phyloP scores from a whole-genome alignment of 2,797 vertebrate species.

The Aldrovandia affinis region DNA sequence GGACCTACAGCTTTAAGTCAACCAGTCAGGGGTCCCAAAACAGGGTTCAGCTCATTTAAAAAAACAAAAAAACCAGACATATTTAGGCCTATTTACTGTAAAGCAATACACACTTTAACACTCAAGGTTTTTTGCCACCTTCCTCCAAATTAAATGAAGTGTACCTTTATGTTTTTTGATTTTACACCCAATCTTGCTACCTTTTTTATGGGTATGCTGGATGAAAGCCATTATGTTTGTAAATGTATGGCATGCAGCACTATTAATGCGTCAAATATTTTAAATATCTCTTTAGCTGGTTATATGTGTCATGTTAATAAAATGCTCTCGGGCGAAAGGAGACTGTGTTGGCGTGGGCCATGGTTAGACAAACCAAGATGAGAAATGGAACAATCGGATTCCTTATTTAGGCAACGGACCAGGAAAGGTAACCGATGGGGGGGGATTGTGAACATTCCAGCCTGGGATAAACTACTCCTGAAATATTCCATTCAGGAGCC shows the following conservation, averaged over 20 bases:
- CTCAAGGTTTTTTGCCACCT: too few relatives aligned
- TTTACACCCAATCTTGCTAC: not conserved
- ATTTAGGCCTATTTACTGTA: not conserved
- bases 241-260: not conserved
- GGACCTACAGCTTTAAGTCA: not conserved
- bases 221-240: not conserved
- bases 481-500: slow-evolving; percentile 12
- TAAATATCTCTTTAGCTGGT: not conserved
- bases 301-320: not conserved
- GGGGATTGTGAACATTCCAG: not conserved
- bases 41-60: not conserved
- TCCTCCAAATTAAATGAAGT: not conserved
- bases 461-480: not conserved
- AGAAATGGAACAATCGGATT: not conserved
- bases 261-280: not conserved
- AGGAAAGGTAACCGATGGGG: not conserved
- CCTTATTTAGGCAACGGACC: slow-evolving; percentile 11
- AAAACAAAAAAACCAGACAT: not conserved
- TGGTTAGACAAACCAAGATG: not conserved
- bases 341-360: not conserved
- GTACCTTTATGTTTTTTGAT: not conserved
- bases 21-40: not conserved
- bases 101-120: not conserved
- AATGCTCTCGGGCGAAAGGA: not conserved
- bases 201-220: not conserved